A percentile compares a stretch with the other conserved stretches of the same genome.
Conservation (phyloP, 2,888 invertebrate species). For the Eremobia ochroleuca region DNA sequence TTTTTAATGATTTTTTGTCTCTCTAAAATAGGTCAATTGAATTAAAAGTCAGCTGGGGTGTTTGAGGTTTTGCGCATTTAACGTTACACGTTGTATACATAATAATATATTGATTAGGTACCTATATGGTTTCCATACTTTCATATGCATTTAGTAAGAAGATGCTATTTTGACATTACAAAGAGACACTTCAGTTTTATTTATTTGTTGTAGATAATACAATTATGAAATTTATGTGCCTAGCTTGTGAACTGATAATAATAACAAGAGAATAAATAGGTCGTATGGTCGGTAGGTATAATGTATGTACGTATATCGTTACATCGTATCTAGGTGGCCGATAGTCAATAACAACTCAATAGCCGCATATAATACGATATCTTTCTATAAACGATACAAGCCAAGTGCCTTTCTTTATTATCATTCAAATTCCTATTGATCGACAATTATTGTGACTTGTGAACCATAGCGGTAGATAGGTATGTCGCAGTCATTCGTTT, state of each 20-base stretch:
- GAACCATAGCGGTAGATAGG: slow-evolving; percentile 22
- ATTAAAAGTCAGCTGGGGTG: too few species aligned
- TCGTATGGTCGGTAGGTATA: background rate
- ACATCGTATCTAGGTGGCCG: background rate
- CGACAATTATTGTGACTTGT: slow-evolving; percentile 8
- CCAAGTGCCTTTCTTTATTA: background rate
- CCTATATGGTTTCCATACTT: too few species aligned
- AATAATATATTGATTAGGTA: too few species aligned
- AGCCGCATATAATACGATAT: background rate
- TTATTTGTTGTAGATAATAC: too few species aligned
- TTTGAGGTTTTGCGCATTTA: too few species aligned
- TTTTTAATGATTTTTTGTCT: too few species aligned
- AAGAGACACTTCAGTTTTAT: too few species aligned
- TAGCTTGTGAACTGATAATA: background rate
- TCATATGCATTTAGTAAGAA: too few species aligned
- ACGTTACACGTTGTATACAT: too few species aligned
- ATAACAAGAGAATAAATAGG: background rate
- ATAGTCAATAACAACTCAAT: background rate
- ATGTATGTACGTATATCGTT: too few species aligned
- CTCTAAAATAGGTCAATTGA: too few species aligned
- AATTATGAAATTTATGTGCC: background rate
- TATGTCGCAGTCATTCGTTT: slow-evolving; percentile 9
- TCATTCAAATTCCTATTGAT: slow-evolving; percentile 20
- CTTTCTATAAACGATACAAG: background rate
- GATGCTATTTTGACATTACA: too few species aligned